Percentiles rank a stretch among this genome's conserved stretches.
Evolutionary conservation across 2,113 vertebrate species (phyloP).

Genomic region (Rhineura floridana): DNA sequence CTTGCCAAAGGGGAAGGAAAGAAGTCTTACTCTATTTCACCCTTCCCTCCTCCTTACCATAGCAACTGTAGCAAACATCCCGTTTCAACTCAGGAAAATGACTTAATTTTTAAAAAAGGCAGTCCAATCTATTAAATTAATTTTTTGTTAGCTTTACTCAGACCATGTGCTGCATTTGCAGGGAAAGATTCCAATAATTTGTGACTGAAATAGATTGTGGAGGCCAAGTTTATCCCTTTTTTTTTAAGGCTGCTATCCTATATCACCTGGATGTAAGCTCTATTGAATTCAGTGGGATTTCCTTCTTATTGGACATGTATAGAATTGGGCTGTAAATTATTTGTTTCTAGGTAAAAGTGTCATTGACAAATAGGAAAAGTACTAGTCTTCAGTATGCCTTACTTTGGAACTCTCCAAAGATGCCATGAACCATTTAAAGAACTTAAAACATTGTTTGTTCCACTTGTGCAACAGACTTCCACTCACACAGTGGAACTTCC

Average conservation of each 20-base stretch:
- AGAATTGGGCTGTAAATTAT: neutral
- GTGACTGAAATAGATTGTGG: neutral
- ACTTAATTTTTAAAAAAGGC: constrained; percentile 9
- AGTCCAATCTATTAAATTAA: neutral
- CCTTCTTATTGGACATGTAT: too few relatives aligned
- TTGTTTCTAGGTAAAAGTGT: neutral
- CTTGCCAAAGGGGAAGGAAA: constrained; percentile 65
- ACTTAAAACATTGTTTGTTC: neutral
- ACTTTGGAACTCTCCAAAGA: neutral
- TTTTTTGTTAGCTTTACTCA: neutral
- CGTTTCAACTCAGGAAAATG: constrained; percentile 19
- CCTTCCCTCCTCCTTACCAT: constrained; percentile 34
- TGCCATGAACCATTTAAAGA: neutral
- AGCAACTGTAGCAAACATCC: constrained; percentile 61
- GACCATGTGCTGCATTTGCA: neutral
- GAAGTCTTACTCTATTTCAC: constrained; percentile 56
- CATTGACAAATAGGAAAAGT: neutral
- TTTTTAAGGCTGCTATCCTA: neutral
- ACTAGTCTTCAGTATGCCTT: neutral
- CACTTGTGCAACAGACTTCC: neutral
- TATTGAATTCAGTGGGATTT: neutral
- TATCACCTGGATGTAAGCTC: neutral
- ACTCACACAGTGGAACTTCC: too few relatives aligned
- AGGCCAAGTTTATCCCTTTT: neutral
- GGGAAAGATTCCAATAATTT: neutral